These are phyloP conservation scores for Bombus ignitus DNA, from an alignment of 1,140 invertebrate genomes.

Conservation along the genomic window DNA sequence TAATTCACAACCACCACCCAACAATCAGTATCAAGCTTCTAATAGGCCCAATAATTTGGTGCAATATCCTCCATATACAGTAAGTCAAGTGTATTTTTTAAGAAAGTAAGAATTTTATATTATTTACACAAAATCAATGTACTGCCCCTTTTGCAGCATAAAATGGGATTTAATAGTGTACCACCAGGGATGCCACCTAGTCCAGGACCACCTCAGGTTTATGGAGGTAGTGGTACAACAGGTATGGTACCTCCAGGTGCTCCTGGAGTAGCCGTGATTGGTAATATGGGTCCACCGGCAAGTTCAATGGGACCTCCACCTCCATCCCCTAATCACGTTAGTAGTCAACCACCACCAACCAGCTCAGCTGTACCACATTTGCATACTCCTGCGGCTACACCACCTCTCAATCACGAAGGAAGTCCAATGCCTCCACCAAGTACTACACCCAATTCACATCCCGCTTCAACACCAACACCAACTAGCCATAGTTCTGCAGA, in stretches of 20 bases:
- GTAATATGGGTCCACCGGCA: conserved; percentile 80
- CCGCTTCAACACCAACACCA: conserved; percentile 72
- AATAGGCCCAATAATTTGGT: conserved; percentile 80
- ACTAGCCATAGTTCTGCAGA: conserved; percentile 76
- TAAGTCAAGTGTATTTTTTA: conserved; percentile 45
- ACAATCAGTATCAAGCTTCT: conserved; percentile 80
- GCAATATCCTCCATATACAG: conserved; percentile 81
- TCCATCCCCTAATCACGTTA: conserved; percentile 84
- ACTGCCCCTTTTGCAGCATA: conserved; percentile 72
- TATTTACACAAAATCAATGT: background rate
- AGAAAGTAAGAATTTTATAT: background rate
- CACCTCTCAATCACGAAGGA: conserved; percentile 82
- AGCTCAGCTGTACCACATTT: conserved; percentile 79
- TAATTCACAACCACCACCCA: conserved; percentile 79
- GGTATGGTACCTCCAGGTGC: conserved; percentile 83
- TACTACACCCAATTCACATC: conserved; percentile 85
- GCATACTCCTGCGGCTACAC: conserved; percentile 76
- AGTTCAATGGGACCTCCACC: conserved; percentile 83
- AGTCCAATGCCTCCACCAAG: conserved; percentile 85
- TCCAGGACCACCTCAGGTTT: conserved; percentile 79
- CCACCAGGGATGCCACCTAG: conserved; percentile 78
- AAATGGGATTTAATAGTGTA: conserved; percentile 81
- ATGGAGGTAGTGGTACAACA: conserved; percentile 76
- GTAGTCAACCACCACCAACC: conserved; percentile 81
- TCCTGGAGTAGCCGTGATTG: conserved; percentile 75